These are phyloP conservation scores for Osedax frankpressi DNA, from an alignment of 2,888 invertebrate genomes.

Conservation along the genomic window DNA sequence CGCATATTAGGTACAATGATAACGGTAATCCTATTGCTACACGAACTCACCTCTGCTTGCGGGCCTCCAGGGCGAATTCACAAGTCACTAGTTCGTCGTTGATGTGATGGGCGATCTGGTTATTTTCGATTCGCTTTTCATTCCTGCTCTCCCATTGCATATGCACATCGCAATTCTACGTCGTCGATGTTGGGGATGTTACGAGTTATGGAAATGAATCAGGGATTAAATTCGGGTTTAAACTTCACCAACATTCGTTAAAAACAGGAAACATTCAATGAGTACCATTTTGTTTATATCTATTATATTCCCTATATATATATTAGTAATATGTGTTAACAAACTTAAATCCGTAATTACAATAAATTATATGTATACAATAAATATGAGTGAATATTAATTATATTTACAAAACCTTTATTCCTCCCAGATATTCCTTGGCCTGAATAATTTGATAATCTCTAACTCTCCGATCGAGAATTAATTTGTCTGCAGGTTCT, in stretches of 20 bases:
- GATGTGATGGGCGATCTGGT: constrained; percentile 35
- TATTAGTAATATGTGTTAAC: not conserved
- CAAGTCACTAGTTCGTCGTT: constrained; percentile 33
- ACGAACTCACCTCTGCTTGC: constrained; percentile 36
- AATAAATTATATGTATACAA: not conserved
- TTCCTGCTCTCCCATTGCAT: constrained; percentile 42
- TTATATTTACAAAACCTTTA: not conserved
- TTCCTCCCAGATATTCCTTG: constrained; percentile 23
- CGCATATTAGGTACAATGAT: too few species aligned
- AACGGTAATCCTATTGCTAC: too few species aligned
- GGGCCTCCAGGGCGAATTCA: constrained; percentile 36
- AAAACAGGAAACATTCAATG: too few species aligned
- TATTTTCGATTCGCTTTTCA: constrained; percentile 37
- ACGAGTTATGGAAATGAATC: too few species aligned
- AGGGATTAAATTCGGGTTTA: too few species aligned
- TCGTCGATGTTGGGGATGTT: too few species aligned
- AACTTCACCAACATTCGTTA: too few species aligned
- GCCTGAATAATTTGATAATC: constrained; percentile 35
- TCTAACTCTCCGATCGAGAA: constrained; percentile 35
- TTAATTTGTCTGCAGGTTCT: constrained; percentile 37
- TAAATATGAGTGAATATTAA: not conserved
- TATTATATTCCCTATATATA: not conserved
- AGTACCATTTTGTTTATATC: too few species aligned
- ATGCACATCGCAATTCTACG: constrained; percentile 37
- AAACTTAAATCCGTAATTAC: not conserved